phyloP scores from a whole-genome alignment of 2,888 invertebrate species.

The Cheilosia vulpina region DNA sequence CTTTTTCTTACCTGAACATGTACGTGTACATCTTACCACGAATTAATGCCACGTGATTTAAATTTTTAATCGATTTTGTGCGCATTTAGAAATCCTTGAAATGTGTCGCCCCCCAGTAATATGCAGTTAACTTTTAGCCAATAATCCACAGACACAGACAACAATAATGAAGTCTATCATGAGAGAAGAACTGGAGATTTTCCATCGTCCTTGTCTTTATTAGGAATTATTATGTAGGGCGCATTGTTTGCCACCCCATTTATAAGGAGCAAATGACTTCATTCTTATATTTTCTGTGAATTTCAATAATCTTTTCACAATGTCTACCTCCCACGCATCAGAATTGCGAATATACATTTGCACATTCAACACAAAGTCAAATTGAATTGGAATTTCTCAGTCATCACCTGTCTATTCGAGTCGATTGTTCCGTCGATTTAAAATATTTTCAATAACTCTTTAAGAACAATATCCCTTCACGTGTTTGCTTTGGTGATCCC shows the following conservation, averaged over 20 bases:
- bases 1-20: too few relatives aligned
- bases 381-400: constrained; percentile 40
- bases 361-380: constrained; percentile 1
- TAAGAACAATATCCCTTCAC: constrained; percentile 83
- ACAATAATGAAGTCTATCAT: background rate
- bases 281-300: background rate
- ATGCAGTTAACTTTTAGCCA: background rate
- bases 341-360: background rate
- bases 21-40: too few relatives aligned
- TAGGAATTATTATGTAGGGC: background rate
- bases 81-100: too few relatives aligned
- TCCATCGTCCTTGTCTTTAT: constrained; percentile 6
- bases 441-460: constrained; percentile 84
- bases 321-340: too few relatives aligned
- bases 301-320: too few relatives aligned
- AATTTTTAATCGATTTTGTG: background rate
- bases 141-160: background rate
- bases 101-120: background rate
- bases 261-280: background rate
- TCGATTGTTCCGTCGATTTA: constrained; percentile 81
- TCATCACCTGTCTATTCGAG: constrained; percentile 84
- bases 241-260: background rate
- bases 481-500: constrained; percentile 72
- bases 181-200: background rate
- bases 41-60: background rate